Conservation (phyloP, 2,888 invertebrate genomes). For the Clepsis dumicolana region DNA sequence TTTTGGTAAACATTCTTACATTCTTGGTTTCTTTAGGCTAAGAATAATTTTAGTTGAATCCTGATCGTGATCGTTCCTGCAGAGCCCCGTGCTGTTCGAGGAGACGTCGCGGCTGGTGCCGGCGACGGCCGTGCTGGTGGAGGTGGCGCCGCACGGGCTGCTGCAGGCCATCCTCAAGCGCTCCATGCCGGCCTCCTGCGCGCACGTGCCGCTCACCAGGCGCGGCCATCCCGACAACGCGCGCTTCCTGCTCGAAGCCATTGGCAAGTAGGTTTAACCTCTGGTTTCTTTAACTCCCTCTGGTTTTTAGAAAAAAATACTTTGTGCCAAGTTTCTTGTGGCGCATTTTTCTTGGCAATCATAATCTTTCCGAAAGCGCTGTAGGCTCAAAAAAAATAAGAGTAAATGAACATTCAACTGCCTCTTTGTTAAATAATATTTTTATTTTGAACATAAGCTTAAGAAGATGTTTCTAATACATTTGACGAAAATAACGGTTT, state of each 20-base stretch:
- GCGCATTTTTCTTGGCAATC: too few species aligned
- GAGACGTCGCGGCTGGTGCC: conserved; percentile 92
- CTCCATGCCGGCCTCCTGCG: conserved; percentile 87
- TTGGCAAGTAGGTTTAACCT: conserved; percentile 88
- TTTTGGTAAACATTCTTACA: conserved; percentile 80
- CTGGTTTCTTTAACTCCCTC: too few species aligned
- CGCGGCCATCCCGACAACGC: conserved; percentile 88
- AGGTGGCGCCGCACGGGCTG: conserved; percentile 96
- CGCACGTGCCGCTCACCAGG: conserved; percentile 91
- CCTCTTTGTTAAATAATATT: too few species aligned
- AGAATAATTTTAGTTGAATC: background rate
- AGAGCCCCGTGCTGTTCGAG: conserved; percentile 91
- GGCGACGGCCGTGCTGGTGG: conserved; percentile 92
- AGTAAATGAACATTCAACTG: too few species aligned
- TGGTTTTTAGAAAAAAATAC: too few species aligned
- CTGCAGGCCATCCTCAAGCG: conserved; percentile 95
- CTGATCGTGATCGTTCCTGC: conserved; percentile 60
- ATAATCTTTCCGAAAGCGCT: too few species aligned
- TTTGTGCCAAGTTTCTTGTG: too few species aligned
- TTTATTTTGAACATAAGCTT: too few species aligned
- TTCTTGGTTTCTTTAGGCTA: background rate
- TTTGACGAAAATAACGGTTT: background rate
- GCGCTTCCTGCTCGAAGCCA: conserved; percentile 83
- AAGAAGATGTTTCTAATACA: background rate
- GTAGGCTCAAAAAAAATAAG: too few species aligned